Conservation (phyloP, 2,888 invertebrate species). For the Catocala sponsa region DNA sequence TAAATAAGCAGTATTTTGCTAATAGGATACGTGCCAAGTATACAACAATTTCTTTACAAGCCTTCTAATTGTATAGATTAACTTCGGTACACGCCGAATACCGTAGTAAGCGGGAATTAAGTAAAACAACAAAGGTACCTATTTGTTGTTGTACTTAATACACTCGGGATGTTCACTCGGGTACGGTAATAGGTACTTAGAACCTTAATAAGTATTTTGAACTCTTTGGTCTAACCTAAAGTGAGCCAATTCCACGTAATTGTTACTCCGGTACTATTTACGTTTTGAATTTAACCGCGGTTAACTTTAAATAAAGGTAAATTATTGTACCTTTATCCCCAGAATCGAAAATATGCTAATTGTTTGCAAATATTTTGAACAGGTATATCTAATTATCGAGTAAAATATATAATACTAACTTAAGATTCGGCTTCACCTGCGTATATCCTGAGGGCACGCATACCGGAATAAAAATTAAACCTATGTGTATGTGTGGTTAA, state of each 20-base stretch:
- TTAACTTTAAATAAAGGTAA: slow-evolving; percentile 23
- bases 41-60: slow-evolving; percentile 23
- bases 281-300: slow-evolving; percentile 41
- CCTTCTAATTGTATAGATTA: slow-evolving; percentile 35
- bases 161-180: slow-evolving; percentile 43
- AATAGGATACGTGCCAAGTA: slow-evolving; percentile 24
- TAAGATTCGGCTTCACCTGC: too few relatives aligned
- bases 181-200: slow-evolving; percentile 47
- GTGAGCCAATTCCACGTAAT: slow-evolving; percentile 44
- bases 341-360: slow-evolving; percentile 8
- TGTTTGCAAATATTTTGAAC: slow-evolving; percentile 6
- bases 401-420: background rate
- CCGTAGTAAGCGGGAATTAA: slow-evolving; percentile 45
- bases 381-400: background rate
- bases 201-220: slow-evolving; percentile 54
- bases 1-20: background rate
- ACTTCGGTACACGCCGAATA: slow-evolving; percentile 30
- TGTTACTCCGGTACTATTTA: slow-evolving; percentile 42
- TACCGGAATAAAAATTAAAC: too few relatives aligned
- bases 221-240: slow-evolving; percentile 50
- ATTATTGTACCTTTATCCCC: slow-evolving; percentile 17
- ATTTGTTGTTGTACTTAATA: slow-evolving; percentile 51
- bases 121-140: slow-evolving; percentile 45
- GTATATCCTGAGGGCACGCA: too few relatives aligned
- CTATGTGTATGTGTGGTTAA: too few relatives aligned